Evolutionary conservation across 2,113 vertebrate species (phyloP), one percentile per base, ranked within the genome.

Genomic region (Odocoileus virginianus): DNA sequence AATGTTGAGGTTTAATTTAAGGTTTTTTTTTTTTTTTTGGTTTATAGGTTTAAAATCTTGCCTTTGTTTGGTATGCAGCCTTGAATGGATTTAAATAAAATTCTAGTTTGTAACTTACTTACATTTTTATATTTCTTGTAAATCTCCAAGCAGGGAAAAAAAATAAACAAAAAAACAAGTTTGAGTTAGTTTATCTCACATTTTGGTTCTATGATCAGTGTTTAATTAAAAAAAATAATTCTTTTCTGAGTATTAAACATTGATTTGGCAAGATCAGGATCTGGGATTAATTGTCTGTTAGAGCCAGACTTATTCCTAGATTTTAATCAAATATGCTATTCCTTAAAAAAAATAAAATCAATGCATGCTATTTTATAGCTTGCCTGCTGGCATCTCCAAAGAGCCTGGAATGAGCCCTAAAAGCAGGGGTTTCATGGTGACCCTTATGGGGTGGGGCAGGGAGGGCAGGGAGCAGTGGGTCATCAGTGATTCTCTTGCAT

Each of bases 51-150:
- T 74, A 76, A 93, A 86, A 27, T 61, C 1, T 86, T 82, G 40
- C 50, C 21, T 93, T 96, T 7, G 27, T n/a, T 87, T 13, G 5
- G 3, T n/a, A 33, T 40, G 58, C 52, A 3, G 2, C 27, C 64
- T 85, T 97, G 40, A 87, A 50, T 54, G 17, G n/a, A 55, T 17
- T 7, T 64, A 27, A 94, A 54, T 92, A 40, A 83, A 89, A 64
- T n/a, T 15, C 15, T 83, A 61, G 30, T 45, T 54, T 86, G 28
- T 1, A 92, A 58, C 17, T 87, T 94, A 90, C 36, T 84, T 87
- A 91, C 7, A 74, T 81, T 95, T 97, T 95, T 8, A 81, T 92
- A 60, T 95, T 64, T 89, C 36, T 90, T 64, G 17, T 64, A 91
- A 71, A 27, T 95, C 47, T 97, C 27, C 25, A 43, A 25, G 10